Percentiles rank a stretch among this genome's conserved stretches.
phyloP scores from a whole-genome alignment of 35 echinoderm and acorn worm genomes.

The Anneissia japonica region DNA sequence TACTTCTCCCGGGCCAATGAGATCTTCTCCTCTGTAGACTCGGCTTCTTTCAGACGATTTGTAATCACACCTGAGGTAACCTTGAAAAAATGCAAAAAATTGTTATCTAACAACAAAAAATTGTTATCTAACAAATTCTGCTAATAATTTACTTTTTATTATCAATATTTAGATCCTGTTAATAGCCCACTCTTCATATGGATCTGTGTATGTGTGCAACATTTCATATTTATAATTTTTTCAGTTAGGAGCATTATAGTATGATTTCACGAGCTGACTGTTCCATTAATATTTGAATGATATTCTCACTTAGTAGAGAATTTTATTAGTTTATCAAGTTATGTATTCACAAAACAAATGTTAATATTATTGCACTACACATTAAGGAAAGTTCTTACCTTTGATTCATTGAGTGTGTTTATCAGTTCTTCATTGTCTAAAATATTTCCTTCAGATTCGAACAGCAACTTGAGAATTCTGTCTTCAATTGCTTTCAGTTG shows the following conservation, averaged over 20 bases:
- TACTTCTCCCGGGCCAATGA: conserved; percentile 87
- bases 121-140: not conserved
- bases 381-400: conserved; percentile 69
- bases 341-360: too few species aligned
- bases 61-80: conserved; percentile 96
- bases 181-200: too few species aligned
- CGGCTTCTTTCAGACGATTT: conserved; percentile 81
- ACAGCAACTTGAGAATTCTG: conserved; percentile 81
- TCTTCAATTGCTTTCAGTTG: conserved; percentile 97
- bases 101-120: not conserved
- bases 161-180: too few species aligned
- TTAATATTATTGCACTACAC: too few species aligned
- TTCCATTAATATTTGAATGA: too few species aligned
- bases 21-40: conserved; percentile 93
- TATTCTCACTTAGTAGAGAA: too few species aligned
- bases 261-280: too few species aligned
- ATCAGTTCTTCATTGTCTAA: conserved; percentile 98
- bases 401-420: conserved; percentile 94
- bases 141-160: too few species aligned
- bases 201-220: too few species aligned
- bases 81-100: conserved; percentile 8
- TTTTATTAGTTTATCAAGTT: too few species aligned
- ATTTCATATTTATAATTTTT: too few species aligned
- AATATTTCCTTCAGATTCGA: conserved; percentile 97
- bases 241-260: too few species aligned